Conservation (phyloP, 2,888 invertebrate genomes). For the Prenolepis imparis region DNA sequence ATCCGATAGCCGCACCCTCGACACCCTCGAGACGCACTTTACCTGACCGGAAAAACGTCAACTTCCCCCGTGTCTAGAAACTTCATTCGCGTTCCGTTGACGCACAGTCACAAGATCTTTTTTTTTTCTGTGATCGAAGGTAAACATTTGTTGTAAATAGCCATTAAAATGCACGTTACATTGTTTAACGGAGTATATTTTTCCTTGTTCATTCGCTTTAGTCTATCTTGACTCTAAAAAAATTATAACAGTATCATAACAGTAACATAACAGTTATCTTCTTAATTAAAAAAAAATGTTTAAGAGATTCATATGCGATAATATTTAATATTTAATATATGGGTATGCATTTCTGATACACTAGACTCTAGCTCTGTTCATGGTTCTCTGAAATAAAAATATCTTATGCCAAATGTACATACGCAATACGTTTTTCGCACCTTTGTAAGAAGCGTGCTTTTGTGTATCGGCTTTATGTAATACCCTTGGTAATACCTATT, state of each 20-base stretch:
- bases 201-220: background rate
- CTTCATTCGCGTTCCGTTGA: constrained; percentile 17
- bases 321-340: background rate
- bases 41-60: constrained; percentile 38
- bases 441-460: background rate
- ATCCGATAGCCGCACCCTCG: constrained; percentile 6
- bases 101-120: background rate
- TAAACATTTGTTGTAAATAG: background rate
- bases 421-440: background rate
- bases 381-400: background rate
- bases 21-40: constrained; percentile 30
- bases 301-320: background rate
- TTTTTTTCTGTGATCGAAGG: background rate
- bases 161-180: background rate
- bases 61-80: background rate
- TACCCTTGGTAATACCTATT: background rate
- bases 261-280: background rate
- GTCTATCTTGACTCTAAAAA: background rate
- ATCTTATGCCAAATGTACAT: background rate
- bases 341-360: background rate
- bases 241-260: no score
- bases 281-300: background rate
- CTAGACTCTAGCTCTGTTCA: background rate
- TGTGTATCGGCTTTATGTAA: background rate
- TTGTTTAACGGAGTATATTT: background rate